A percentile compares a stretch with the other conserved stretches of the same genome.
Evolutionary conservation across 2,797 vertebrate genomes (phyloP).

Genomic region (Falco rusticolus): DNA sequence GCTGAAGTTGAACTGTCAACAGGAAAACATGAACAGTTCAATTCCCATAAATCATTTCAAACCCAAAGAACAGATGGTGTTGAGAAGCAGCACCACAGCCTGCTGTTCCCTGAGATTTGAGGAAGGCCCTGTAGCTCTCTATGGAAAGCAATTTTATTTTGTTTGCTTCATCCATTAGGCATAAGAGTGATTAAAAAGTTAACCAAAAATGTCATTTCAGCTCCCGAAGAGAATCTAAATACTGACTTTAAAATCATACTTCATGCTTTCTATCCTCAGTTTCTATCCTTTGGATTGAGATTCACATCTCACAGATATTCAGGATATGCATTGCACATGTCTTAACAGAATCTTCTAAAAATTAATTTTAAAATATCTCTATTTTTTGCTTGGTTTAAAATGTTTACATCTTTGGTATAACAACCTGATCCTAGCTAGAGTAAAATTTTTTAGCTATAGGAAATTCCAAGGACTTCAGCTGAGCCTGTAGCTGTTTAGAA

Average conservation of each 20-base stretch:
- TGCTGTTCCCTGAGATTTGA: slow-evolving; percentile 50
- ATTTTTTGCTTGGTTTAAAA: not conserved
- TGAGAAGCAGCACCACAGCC: not conserved
- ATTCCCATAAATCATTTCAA: slow-evolving; percentile 54
- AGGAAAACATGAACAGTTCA: slow-evolving; percentile 13
- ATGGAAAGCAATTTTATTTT: not conserved
- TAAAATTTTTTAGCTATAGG: not conserved
- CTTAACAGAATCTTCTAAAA: not conserved
- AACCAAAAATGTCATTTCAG: not conserved
- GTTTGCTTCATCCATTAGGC: not conserved
- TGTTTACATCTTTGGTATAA: not conserved
- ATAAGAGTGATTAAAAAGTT: not conserved
- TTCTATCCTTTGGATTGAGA: not conserved
- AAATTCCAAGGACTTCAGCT: not conserved
- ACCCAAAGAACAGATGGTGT: slow-evolving; percentile 49
- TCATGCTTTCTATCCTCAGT: not conserved
- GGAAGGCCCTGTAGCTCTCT: not conserved
- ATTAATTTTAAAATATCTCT: not conserved
- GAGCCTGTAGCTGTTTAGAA: not conserved
- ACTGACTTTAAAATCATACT: not conserved
- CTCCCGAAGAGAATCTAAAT: not conserved
- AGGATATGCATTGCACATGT: not conserved
- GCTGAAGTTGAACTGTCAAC: slow-evolving; percentile 29
- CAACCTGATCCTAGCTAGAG: not conserved
- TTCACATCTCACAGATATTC: not conserved